phyloP scores from a whole-genome alignment of 2,888 invertebrate species.

The Philopedon plagiatum region DNA sequence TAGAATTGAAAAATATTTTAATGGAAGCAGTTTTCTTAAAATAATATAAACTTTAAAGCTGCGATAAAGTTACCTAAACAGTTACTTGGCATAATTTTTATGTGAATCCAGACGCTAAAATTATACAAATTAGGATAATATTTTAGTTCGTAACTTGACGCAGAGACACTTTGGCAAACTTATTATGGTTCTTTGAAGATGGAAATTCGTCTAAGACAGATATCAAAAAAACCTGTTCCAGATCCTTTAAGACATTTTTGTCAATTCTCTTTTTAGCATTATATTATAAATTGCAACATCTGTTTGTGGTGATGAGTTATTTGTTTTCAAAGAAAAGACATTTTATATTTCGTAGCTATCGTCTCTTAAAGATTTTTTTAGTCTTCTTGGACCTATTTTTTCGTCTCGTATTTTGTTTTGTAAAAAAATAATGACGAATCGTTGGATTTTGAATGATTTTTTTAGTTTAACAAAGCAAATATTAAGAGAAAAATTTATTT shows the following conservation, averaged over 20 bases:
- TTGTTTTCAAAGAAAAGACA: neutral
- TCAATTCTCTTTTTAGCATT: constrained; percentile 3
- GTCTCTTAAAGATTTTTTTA: neutral
- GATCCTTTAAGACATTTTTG: neutral
- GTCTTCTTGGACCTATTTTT: too few relatives aligned
- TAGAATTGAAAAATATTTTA: neutral
- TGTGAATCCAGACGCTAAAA: constrained; percentile 30
- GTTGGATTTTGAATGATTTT: too few relatives aligned
- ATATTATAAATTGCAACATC: constrained; percentile 4
- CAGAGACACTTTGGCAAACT: constrained; percentile 2
- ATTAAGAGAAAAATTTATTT: too few relatives aligned
- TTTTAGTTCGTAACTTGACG: constrained; percentile 22
- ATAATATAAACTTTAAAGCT: constrained; percentile 12
- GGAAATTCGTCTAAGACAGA: neutral
- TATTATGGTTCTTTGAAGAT: constrained; percentile 16
- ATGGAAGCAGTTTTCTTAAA: constrained; percentile 1
- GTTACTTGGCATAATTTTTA: constrained; percentile 28
- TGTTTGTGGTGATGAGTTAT: neutral
- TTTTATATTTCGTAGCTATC: neutral
- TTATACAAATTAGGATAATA: constrained; percentile 30
- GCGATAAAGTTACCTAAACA: constrained; percentile 14
- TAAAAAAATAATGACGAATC: too few relatives aligned
- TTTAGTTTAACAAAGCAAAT: too few relatives aligned
- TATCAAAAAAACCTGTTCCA: constrained; percentile 4
- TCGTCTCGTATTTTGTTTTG: too few relatives aligned